Evolutionary conservation across 2,888 invertebrate species (phyloP).

Genomic region (Gortyna flavago): DNA sequence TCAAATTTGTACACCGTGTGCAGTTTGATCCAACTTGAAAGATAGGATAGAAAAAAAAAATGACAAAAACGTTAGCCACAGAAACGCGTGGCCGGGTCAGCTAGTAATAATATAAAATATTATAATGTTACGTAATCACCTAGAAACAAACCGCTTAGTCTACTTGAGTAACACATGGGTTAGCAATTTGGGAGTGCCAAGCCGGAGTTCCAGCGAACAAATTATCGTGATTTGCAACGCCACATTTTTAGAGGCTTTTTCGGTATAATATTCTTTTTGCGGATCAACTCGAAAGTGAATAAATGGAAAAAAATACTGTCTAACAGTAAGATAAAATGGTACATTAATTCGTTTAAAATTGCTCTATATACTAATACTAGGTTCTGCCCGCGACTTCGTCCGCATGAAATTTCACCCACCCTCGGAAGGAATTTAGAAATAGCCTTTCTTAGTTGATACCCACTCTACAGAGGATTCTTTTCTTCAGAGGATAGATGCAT

Average conservation of each 20-base stretch:
- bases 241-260: slow-evolving; percentile 10
- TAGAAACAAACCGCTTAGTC: slow-evolving; percentile 27
- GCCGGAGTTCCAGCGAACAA: slow-evolving; percentile 21
- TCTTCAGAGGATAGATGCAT: no score
- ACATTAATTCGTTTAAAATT: background rate
- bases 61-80: no score
- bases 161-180: slow-evolving; percentile 37
- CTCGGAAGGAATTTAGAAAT: no score
- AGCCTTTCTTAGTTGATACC: no score
- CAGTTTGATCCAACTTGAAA: no score
- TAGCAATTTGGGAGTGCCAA: slow-evolving; percentile 36
- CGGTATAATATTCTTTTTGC: slow-evolving; percentile 15
- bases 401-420: no score
- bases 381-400: no score
- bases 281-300: background rate
- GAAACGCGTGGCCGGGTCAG: no score
- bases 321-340: background rate
- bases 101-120: slow-evolving; percentile 22
- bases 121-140: slow-evolving; percentile 25
- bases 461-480: no score
- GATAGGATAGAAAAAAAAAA: no score
- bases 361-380: background rate
- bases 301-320: background rate
- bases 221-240: slow-evolving; percentile 31
- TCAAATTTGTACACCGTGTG: no score